A percentile compares a stretch with the other conserved stretches of the same genome.
phyloP scores from a whole-genome alignment of 2,888 invertebrate genomes.

The Bimastos eiseni region DNA sequence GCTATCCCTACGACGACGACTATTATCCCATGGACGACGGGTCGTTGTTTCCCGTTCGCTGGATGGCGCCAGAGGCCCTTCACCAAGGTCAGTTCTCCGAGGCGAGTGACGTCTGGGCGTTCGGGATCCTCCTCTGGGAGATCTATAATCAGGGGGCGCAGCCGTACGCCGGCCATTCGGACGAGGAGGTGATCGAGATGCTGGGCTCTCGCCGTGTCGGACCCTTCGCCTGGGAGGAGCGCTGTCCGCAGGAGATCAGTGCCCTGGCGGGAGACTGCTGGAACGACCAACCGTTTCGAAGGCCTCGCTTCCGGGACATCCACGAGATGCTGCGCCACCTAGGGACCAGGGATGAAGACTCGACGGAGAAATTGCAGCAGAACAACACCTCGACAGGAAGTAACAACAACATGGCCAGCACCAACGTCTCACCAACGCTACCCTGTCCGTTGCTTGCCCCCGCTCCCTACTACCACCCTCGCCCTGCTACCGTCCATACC shows the following conservation, averaged over 20 bases:
- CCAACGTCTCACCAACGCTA: not conserved
- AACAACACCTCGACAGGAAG: not conserved
- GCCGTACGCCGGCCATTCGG: conserved; percentile 91
- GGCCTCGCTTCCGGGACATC: conserved; percentile 88
- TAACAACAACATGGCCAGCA: conserved; percentile 15
- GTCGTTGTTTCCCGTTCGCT: conserved; percentile 86
- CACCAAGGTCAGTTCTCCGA: conserved; percentile 95
- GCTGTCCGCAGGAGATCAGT: conserved; percentile 88
- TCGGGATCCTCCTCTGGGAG: conserved; percentile 99
- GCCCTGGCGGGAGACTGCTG: conserved; percentile 97
- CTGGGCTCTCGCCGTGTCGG: conserved; percentile 91
- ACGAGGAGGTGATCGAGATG: conserved; percentile 96
- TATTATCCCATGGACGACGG: conserved; percentile 94
- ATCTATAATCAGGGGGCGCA: conserved; percentile 95
- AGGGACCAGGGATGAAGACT: not conserved
- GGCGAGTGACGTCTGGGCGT: conserved; percentile 97
- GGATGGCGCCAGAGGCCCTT: conserved; percentile 99
- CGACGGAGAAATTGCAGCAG: not conserved
- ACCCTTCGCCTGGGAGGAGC: conserved; percentile 77
- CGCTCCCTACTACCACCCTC: not conserved
- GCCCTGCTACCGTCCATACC: not conserved
- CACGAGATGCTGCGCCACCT: conserved; percentile 74
- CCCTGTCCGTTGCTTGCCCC: not conserved
- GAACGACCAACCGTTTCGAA: conserved; percentile 87
- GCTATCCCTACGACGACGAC: conserved; percentile 86